A percentile compares a stretch with the other conserved stretches of the same genome.
Evolutionary conservation across 2,113 vertebrate genomes (phyloP).

Genomic region (Indri indri): DNA sequence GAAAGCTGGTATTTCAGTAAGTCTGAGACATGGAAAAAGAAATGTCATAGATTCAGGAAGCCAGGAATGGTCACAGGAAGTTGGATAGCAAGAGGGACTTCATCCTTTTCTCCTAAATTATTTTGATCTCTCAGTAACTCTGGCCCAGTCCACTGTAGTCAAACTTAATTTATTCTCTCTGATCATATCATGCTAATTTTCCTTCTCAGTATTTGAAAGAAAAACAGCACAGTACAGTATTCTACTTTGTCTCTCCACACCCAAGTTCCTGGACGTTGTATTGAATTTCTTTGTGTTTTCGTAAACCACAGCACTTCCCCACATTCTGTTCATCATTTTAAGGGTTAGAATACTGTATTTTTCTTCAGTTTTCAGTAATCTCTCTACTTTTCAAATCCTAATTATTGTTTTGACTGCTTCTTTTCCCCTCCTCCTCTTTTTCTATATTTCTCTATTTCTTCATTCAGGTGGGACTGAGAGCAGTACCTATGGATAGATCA

Average conservation of each 20-base stretch:
- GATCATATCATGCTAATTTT: constrained; percentile 45
- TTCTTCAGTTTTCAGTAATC: not conserved
- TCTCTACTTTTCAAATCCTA: not conserved
- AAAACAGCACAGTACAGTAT: not conserved
- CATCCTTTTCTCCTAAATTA: constrained; percentile 66
- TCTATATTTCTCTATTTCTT: not conserved
- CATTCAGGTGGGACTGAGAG: not conserved
- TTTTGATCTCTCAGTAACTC: constrained; percentile 75
- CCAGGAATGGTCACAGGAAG: not conserved
- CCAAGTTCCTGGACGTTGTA: not conserved
- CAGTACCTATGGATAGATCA: not conserved
- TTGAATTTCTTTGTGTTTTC: constrained; percentile 37
- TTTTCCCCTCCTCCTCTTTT: not conserved
- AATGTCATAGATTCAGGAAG: not conserved
- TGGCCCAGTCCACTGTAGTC: constrained; percentile 60
- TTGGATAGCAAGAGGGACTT: not conserved
- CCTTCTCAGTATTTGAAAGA: constrained; percentile 10
- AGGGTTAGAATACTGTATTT: not conserved
- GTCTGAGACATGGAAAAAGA: not conserved
- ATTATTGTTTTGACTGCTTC: not conserved
- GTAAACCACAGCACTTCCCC: not conserved
- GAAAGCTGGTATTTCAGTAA: not conserved
- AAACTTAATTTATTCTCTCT: constrained; percentile 74
- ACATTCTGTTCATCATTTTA: not conserved
- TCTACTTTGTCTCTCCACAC: not conserved